Evolutionary conservation across 64 coral and sea anemone genomes (phyloP), one percentile per base, ranked within the genome.

Genomic region (Astreopora myriophthalma): DNA sequence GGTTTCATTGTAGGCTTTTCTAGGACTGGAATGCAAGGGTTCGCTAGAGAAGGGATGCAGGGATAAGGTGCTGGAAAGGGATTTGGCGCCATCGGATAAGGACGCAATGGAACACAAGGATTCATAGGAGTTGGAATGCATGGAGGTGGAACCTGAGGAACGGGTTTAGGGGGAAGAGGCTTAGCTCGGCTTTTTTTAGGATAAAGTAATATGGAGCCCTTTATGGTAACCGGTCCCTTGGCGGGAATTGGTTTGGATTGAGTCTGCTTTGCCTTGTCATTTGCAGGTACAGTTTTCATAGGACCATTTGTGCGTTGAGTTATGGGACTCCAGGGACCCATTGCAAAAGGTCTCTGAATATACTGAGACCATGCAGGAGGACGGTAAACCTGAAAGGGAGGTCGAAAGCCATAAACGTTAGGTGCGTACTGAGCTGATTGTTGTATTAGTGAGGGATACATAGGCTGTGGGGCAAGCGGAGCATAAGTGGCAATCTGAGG

Each of bases 21-120:
- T 16, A 24, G 11, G 20, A 63, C 34, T 23, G 52, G 52, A 64
- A 36, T 31, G n/a, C 79, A 83, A 2, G 57, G 79, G 34, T 83
- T 83, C 79, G 52, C 79, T 83, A 65, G 20, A 34, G 79, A 83
- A 83, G 79, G 79, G 79, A 83, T 83, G 79, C 79, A 83, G 79
- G 79, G 79, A 37, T 83, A 63, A 22, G 34, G 17, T 30, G 58
- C 58, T 24, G 52, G 58, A 10, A 83, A 65, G 0, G 57, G 57
- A 13, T 38, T 37, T 83, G 34, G 33, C 2, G 32, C 19, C n/a
- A 39, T n/a, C 3, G 52, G 57, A 65, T 62, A 83, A 8, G 79
- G 79, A 65, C 31, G 79, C 25, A 39, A 62, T 3, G 79, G 75
- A 55, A 34, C 11, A 19, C 75, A 79, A 27, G 44, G 75, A 79